Conservation (phyloP, 2,888 invertebrate species). For the Eubasilissa splendida region DNA sequence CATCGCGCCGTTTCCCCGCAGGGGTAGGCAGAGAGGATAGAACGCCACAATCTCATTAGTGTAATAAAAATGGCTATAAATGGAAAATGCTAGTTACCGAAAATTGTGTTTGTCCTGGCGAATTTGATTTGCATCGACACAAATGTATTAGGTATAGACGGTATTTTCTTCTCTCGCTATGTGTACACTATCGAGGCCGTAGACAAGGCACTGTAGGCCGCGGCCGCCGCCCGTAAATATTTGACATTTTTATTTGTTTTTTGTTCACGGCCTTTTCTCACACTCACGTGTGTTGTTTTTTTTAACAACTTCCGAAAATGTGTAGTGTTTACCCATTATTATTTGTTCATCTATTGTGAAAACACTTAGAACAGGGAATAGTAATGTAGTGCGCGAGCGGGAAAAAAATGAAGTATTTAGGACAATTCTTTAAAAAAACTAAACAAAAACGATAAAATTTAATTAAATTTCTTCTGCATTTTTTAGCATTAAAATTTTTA, state of each 20-base stretch:
- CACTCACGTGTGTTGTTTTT: constrained; percentile 4
- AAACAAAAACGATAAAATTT: background rate
- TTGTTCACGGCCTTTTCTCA: background rate
- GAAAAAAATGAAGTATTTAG: no score
- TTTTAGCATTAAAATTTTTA: no score
- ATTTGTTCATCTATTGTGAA: constrained; percentile 4
- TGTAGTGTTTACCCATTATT: constrained; percentile 6
- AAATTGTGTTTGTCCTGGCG: no score
- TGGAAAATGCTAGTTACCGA: no score
- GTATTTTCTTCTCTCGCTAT: background rate
- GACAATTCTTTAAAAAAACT: background rate
- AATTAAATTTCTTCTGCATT: no score
- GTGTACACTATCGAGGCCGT: background rate
- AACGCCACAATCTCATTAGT: no score
- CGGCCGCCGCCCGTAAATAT: constrained; percentile 13
- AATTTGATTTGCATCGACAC: no score
- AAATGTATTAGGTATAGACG: no score
- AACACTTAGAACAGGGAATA: background rate
- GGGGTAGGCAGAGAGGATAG: no score
- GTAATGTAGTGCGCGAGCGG: background rate
- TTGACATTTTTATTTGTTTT: constrained; percentile 23
- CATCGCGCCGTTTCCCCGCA: no score
- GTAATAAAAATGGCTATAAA: no score
- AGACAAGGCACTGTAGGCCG: background rate
- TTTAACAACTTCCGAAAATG: constrained; percentile 12